phyloP scores from a whole-genome alignment of 2,888 invertebrate genomes.

The Notodonta ziczac region DNA sequence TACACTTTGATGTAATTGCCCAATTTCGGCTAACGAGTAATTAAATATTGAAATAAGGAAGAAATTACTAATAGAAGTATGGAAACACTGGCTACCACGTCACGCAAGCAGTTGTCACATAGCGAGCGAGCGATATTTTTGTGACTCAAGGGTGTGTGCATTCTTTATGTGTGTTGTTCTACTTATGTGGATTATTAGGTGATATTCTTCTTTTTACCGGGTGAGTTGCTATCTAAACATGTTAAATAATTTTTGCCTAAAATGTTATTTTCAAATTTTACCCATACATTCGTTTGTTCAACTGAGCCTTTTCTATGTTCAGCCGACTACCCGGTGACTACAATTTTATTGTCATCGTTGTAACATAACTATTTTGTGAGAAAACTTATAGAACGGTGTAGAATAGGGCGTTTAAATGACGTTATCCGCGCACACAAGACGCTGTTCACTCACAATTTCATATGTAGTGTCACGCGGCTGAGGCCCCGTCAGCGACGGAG shows the following conservation, averaged over 20 bases:
- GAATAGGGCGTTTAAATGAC: conserved; percentile 32
- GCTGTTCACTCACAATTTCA: conserved; percentile 53
- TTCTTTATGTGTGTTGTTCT: conserved; percentile 84
- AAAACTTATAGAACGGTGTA: conserved; percentile 47
- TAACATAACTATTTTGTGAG: conserved; percentile 52
- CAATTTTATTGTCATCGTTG: conserved; percentile 60
- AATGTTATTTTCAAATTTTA: conserved; percentile 22
- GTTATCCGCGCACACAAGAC: conserved; percentile 30
- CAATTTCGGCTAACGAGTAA: no score
- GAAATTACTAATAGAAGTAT: conserved; percentile 24
- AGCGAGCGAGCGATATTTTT: conserved; percentile 74
- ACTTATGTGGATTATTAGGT: conserved; percentile 84
- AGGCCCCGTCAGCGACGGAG: conserved; percentile 49
- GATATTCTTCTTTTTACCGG: conserved; percentile 80
- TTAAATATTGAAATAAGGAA: background rate
- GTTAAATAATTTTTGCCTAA: conserved; percentile 12
- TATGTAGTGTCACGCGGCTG: conserved; percentile 60
- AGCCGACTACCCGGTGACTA: conserved; percentile 69
- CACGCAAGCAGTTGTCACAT: conserved; percentile 82
- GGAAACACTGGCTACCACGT: conserved; percentile 79
- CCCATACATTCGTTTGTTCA: conserved; percentile 32
- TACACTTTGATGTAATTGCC: background rate
- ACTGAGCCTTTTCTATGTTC: conserved; percentile 53
- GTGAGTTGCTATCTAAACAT: conserved; percentile 55
- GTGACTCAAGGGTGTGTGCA: conserved; percentile 84